Conservation (phyloP, 2,113 vertebrate species). For the Colossoma macropomum region DNA sequence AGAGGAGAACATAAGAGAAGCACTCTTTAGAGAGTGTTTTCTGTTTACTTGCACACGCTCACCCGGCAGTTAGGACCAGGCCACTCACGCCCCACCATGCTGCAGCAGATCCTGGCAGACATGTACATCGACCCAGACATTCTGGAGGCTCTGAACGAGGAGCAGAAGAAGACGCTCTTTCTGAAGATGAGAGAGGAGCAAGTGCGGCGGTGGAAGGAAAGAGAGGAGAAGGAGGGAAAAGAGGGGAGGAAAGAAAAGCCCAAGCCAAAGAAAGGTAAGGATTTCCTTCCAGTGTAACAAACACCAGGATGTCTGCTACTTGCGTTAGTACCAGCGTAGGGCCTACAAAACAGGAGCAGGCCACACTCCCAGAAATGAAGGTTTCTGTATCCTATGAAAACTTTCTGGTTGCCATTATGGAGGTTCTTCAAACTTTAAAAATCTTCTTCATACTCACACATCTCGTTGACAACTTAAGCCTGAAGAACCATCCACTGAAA, state of each 20-base stretch:
- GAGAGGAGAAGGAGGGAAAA: slow-evolving; percentile 70
- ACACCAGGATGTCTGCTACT: neutral
- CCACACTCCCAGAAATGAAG: too few relatives aligned
- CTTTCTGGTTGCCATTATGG: too few relatives aligned
- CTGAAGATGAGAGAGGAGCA: slow-evolving; percentile 84
- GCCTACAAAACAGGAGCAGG: neutral
- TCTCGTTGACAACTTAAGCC: too few relatives aligned
- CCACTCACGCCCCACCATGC: slow-evolving; percentile 63
- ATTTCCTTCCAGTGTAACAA: slow-evolving; percentile 15
- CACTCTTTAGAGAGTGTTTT: neutral
- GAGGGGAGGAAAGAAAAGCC: slow-evolving; percentile 44
- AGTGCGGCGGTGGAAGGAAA: slow-evolving; percentile 78
- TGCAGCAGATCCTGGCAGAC: slow-evolving; percentile 80
- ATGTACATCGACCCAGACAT: slow-evolving; percentile 83
- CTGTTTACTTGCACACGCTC: slow-evolving; percentile 19
- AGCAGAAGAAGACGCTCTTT: slow-evolving; percentile 81
- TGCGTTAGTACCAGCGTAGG: neutral
- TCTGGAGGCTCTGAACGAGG: slow-evolving; percentile 79
- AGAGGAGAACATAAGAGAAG: slow-evolving; percentile 34
- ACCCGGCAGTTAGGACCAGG: neutral
- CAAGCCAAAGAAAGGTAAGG: slow-evolving; percentile 72
- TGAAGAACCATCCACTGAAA: too few relatives aligned
- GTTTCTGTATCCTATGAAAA: too few relatives aligned
- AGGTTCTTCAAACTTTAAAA: too few relatives aligned
- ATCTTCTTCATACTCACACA: too few relatives aligned